Evolutionary conservation across 2,888 invertebrate species (phyloP).

Genomic region (Graphium colonna): DNA sequence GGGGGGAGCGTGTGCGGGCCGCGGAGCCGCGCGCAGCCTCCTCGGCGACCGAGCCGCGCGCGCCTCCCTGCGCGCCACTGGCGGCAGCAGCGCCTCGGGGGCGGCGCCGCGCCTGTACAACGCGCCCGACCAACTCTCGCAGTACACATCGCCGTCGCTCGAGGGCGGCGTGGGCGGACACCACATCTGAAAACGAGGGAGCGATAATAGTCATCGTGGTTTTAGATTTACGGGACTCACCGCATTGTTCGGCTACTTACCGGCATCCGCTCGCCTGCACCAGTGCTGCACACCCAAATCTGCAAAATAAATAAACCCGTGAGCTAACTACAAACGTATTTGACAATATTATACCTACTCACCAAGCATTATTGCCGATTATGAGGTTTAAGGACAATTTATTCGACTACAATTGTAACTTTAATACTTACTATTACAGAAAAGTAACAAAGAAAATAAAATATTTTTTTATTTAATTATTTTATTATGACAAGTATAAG

Average conservation of each 20-base stretch:
- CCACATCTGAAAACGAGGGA: conserved; percentile 97
- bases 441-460: too few species aligned
- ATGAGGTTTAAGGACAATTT: too few species aligned
- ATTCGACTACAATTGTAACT: too few species aligned
- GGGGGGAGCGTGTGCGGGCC: conserved; percentile 88
- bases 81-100: conserved; percentile 86
- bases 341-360: not conserved
- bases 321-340: not conserved
- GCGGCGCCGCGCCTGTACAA: conserved; percentile 88
- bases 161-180: conserved; percentile 97
- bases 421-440: too few species aligned
- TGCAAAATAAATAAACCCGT: conserved; percentile 51
- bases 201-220: too few species aligned
- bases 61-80: conserved; percentile 83
- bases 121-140: conserved; percentile 91
- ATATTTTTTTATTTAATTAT: too few species aligned
- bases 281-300: conserved; percentile 88
- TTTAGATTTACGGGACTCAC: not conserved
- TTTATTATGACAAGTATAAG: too few species aligned
- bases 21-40: conserved; percentile 82
- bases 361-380: conserved; percentile 12
- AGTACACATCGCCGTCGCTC: conserved; percentile 94
- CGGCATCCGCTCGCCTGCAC: conserved; percentile 86
- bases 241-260: conserved; percentile 78
- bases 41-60: conserved; percentile 77